Evolutionary conservation across 2,888 invertebrate genomes (phyloP), one percentile per base, ranked within the genome.

Genomic region (Drosophila yooni): DNA sequence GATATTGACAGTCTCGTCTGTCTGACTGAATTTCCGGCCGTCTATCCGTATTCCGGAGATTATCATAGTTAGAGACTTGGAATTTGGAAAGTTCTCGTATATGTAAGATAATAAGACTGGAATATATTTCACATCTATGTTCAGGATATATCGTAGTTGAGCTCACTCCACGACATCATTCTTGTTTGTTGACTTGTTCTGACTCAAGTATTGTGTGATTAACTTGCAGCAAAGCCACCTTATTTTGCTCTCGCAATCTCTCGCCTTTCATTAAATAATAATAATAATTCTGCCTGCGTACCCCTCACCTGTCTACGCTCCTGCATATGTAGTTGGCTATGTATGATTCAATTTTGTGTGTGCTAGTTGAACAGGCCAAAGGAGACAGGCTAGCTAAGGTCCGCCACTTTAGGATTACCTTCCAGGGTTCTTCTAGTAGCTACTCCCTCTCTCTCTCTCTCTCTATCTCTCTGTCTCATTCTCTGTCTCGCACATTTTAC

Each of bases 341-440:
- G 73, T 73, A 76, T 82, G 78, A 74, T 85, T 79, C 52, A 81
- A 85, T 46, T 70, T 74, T 64, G 46, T 76, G 73, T 72, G 65
- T 52, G 29, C 25, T 13, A 31, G n/a, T 29, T 5, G n/a, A 21
- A 50, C 8, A 18, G 11, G 43, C 13, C 29, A 29, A 36, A 25
- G 21, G n/a, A 38, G 52, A 36, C n/a, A 3, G 38, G 4, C 43
- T 34, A 34, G 25, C 34, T 54, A 34, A 48, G n/a, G 27, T 54
- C 25, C 36, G 68, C 25, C 61, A 52, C 56, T 71, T 60, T 61
- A 67, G 52, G 60, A 27, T 48, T 58, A 43, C 36, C 48, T 36
- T 50, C 40, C 27, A 38, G 27, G 18, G 27, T 25, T n/a, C 29
- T 29, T 29, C n/a, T 29, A 51, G 51, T 21, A 31, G 13, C 53